Evolutionary conservation across 2,113 vertebrate genomes (phyloP).

Genomic region (Cheilinus undulatus): DNA sequence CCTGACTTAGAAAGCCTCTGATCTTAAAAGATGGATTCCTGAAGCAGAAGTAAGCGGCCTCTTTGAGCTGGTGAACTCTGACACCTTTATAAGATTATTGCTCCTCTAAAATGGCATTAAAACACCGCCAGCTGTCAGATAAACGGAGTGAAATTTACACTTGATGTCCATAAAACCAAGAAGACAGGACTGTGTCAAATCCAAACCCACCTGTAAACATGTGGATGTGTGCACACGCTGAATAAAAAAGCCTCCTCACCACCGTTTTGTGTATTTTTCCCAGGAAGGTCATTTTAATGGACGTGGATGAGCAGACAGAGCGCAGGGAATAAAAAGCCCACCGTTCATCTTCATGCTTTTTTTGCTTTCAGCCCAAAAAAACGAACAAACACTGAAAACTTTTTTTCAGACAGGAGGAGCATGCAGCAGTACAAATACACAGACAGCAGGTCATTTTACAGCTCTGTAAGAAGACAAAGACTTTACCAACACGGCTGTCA

Average conservation of each 20-base stretch:
- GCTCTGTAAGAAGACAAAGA: not conserved
- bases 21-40: too few relatives aligned
- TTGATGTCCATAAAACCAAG: too few relatives aligned
- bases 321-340: slow-evolving; percentile 19
- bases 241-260: slow-evolving; percentile 9
- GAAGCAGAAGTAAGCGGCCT: too few relatives aligned
- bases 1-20: too few relatives aligned
- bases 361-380: slow-evolving; percentile 13
- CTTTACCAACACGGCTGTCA: slow-evolving; percentile 78
- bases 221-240: not conserved
- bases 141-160: too few relatives aligned
- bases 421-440: slow-evolving; percentile 60
- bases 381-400: slow-evolving; percentile 34
- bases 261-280: not conserved
- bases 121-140: too few relatives aligned
- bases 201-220: not conserved
- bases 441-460: slow-evolving; percentile 17
- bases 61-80: too few relatives aligned
- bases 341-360: slow-evolving; percentile 47
- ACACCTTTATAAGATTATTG: too few relatives aligned
- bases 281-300: slow-evolving; percentile 32
- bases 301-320: slow-evolving; percentile 21
- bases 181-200: too few relatives aligned
- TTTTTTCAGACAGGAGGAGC: slow-evolving; percentile 57
- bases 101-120: too few relatives aligned